These are phyloP conservation scores for Rhagoletis pomonella DNA, from an alignment of 1,140 invertebrate genomes.

Conservation along the genomic window DNA sequence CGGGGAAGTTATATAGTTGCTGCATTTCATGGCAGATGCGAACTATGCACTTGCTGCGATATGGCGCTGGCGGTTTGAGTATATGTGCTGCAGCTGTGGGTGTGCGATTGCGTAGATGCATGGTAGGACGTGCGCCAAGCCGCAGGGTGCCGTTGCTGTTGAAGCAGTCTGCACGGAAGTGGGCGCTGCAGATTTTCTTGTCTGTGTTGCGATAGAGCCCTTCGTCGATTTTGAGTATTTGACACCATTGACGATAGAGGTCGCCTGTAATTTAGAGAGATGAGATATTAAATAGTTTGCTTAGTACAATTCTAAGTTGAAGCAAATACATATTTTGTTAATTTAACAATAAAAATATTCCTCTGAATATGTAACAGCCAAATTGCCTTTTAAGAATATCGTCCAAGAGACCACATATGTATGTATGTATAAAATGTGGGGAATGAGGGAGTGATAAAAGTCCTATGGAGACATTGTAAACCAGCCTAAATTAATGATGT, in stretches of 20 bases:
- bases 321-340: too few species aligned
- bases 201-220: constrained; percentile 37
- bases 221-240: constrained; percentile 44
- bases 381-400: too few species aligned
- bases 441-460: too few species aligned
- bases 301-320: too few species aligned
- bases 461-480: too few species aligned
- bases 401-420: too few species aligned
- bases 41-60: constrained; percentile 49
- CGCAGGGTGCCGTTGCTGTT: not conserved
- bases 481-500: too few species aligned
- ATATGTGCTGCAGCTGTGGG: constrained; percentile 23
- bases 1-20: constrained; percentile 31
- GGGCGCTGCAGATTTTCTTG: constrained; percentile 50
- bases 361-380: too few species aligned
- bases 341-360: too few species aligned
- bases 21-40: constrained; percentile 44
- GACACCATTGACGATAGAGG: constrained; percentile 23
- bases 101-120: not conserved
- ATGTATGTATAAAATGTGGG: too few species aligned
- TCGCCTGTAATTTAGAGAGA: not conserved
- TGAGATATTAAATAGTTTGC: too few species aligned
- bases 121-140: not conserved
- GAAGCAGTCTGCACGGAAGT: constrained; percentile 36
- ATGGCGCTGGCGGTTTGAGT: constrained; percentile 19